phyloP scores from a whole-genome alignment of 2,888 invertebrate species.

The Leptopilina myrica region DNA sequence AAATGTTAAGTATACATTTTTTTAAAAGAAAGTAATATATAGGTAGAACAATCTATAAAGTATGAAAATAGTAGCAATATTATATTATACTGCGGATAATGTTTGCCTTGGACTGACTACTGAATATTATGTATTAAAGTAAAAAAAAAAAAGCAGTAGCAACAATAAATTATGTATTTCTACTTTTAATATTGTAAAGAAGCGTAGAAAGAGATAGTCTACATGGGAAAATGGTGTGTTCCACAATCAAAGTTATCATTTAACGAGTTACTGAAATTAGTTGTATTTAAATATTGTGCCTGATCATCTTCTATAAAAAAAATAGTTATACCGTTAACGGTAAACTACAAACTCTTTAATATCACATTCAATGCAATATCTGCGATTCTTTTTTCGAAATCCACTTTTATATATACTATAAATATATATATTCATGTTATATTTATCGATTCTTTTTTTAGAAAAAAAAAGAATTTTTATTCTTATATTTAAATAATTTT shows the following conservation, averaged over 20 bases:
- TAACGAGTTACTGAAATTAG: slow-evolving; percentile 56
- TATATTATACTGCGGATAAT: slow-evolving; percentile 72
- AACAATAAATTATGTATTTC: slow-evolving; percentile 74
- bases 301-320: slow-evolving; percentile 53
- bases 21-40: slow-evolving; percentile 77
- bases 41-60: slow-evolving; percentile 70
- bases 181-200: slow-evolving; percentile 75
- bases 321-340: slow-evolving; percentile 18
- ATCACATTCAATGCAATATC: slow-evolving; percentile 23
- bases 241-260: slow-evolving; percentile 70
- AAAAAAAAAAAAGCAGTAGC: slow-evolving; percentile 62
- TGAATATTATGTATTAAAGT: slow-evolving; percentile 64
- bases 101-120: slow-evolving; percentile 77
- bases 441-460: too few relatives aligned
- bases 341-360: slow-evolving; percentile 16
- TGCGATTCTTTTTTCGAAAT: slow-evolving; percentile 19
- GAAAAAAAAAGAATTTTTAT: not conserved
- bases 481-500: not conserved
- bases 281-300: slow-evolving; percentile 66
- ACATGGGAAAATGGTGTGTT: slow-evolving; percentile 68
- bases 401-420: not conserved
- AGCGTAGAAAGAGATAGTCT: slow-evolving; percentile 68
- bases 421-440: not conserved
- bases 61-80: slow-evolving; percentile 72
- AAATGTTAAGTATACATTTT: slow-evolving; percentile 76